phyloP scores from a whole-genome alignment of 2,888 invertebrate genomes.

The Oscheius sp. region DNA sequence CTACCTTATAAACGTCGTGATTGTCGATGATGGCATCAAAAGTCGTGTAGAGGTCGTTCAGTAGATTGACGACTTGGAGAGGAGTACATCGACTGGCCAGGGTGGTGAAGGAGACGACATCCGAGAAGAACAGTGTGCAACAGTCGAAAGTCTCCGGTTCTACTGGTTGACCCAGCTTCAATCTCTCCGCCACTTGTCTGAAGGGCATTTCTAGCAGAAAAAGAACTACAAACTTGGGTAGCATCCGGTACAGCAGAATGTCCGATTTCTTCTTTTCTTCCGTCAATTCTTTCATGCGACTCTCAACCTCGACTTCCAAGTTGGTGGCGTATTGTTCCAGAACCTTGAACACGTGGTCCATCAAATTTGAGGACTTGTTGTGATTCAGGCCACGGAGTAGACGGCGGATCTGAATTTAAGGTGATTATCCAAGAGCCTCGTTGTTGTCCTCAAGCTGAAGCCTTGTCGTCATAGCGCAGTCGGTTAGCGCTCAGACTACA shows the following conservation, averaged over 20 bases:
- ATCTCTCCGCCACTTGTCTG: constrained; percentile 67
- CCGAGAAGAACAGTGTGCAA: constrained; percentile 68
- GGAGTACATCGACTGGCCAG: constrained; percentile 66
- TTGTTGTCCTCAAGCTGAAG: too few species aligned
- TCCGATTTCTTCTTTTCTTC: constrained; percentile 69
- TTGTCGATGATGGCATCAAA: constrained; percentile 68
- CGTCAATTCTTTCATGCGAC: constrained; percentile 62
- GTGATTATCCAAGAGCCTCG: too few species aligned
- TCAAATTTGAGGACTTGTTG: constrained; percentile 58
- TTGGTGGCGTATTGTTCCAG: constrained; percentile 61
- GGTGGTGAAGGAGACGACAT: constrained; percentile 68
- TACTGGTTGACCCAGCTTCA: constrained; percentile 65
- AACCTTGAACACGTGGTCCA: constrained; percentile 67
- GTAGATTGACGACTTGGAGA: constrained; percentile 67
- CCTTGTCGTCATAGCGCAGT: too few species aligned
- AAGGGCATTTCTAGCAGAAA: constrained; percentile 7
- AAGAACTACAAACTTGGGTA: constrained; percentile 51
- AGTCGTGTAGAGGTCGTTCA: constrained; percentile 70
- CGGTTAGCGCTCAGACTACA: background rate
- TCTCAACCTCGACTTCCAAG: constrained; percentile 58
- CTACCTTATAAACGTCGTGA: constrained; percentile 68
- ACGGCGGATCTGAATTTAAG: constrained; percentile 17
- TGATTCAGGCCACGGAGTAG: constrained; percentile 33
- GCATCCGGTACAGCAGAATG: constrained; percentile 63
- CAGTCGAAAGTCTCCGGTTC: constrained; percentile 65